Conservation (phyloP, 2,113 vertebrate species). For the Phylloscopus trochiloides region DNA sequence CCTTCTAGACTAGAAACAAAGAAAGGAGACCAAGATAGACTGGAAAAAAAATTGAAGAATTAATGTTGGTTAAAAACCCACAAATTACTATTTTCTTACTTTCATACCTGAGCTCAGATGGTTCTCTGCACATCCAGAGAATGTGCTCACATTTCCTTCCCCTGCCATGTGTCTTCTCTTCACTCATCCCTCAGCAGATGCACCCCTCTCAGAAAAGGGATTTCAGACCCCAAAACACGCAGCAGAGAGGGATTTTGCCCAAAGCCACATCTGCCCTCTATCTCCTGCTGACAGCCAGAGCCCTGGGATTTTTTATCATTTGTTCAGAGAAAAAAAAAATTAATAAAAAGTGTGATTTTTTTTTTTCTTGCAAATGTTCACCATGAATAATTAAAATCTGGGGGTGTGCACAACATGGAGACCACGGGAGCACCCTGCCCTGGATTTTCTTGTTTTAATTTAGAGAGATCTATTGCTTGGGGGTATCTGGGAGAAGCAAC, state of each 20-base stretch:
- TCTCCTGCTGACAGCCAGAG: neutral
- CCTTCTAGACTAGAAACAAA: neutral
- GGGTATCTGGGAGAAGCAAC: neutral
- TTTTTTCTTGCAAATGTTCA: neutral
- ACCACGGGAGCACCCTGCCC: neutral
- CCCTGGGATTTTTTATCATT: neutral
- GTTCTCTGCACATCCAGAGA: neutral
- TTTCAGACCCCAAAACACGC: neutral
- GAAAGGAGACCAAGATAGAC: neutral
- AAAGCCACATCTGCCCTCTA: neutral
- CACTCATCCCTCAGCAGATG: neutral
- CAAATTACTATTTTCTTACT: fast-evolving
- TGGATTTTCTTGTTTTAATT: neutral
- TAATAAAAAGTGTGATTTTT: neutral
- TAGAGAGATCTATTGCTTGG: neutral
- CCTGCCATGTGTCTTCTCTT: neutral
- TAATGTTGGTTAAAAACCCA: neutral
- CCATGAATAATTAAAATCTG: neutral
- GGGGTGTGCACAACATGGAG: neutral
- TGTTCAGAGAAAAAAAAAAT: neutral
- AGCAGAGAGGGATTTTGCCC: neutral
- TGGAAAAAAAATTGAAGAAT: neutral
- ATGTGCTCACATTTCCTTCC: neutral
- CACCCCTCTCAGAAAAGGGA: neutral
- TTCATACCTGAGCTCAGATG: neutral